These are phyloP conservation scores for Oreochromis grahami DNA, from an alignment of 2,797 vertebrate genomes.

Conservation along the genomic window DNA sequence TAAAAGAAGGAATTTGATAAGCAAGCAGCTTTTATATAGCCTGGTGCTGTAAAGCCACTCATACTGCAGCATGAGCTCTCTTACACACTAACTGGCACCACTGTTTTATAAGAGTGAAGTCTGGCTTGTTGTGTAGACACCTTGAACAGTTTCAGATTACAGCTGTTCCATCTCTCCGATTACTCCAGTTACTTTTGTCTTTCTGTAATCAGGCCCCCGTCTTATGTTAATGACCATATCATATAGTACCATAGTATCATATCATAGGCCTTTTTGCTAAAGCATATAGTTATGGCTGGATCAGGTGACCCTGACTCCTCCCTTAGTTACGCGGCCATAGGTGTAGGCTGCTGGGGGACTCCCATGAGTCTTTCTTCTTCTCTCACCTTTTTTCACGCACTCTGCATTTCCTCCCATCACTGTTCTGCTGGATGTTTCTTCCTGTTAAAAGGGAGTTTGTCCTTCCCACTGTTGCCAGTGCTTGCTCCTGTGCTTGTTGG, in stretches of 20 bases:
- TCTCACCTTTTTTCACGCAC: neutral
- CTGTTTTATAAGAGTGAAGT: neutral
- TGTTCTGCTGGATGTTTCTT: neutral
- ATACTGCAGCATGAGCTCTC: neutral
- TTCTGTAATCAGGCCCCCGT: neutral
- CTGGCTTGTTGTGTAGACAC: neutral
- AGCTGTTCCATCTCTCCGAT: neutral
- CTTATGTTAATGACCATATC: neutral
- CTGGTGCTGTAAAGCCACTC: neutral
- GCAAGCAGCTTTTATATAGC: neutral
- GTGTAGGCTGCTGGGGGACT: neutral
- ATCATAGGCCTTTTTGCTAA: accelerated
- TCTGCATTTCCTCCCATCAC: neutral
- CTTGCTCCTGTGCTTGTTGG: neutral
- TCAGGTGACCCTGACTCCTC: neutral
- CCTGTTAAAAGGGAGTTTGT: neutral
- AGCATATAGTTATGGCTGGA: neutral
- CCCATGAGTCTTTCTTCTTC: neutral
- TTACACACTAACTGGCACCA: neutral
- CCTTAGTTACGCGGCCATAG: neutral
- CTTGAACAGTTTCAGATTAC: neutral
- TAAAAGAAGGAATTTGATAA: neutral
- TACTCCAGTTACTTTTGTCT: neutral
- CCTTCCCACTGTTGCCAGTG: neutral
- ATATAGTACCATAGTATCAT: no score